Evolutionary conservation across 2,888 invertebrate species (phyloP), one percentile per base, ranked within the genome.

Genomic region (Luperina testacea): DNA sequence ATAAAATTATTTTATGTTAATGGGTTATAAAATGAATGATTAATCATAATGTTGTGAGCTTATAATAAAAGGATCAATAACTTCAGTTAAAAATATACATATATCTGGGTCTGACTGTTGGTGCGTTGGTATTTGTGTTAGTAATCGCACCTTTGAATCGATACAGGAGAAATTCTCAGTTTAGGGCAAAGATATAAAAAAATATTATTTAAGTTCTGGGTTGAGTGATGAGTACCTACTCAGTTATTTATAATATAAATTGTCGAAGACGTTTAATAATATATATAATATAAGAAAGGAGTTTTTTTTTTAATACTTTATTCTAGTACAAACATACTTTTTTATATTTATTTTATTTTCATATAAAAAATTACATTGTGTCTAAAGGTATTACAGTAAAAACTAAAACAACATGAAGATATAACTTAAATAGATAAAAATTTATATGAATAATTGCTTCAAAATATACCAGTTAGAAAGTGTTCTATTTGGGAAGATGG

Each of bases 1-100:
- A 74, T n/a, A 13, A 71, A 64, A 70, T 83, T 61, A 80, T 73
- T 80, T 80, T 80, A 83, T 77, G 87, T 71, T 77, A 75, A 83
- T 87, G 75, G 59, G 64, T 72, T 63, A 73, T 64, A 73, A 85
- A 77, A 77, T 73, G 15, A 81, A 81, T 81, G 27, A 65, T 48
- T 71, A 57, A 73, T 81, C 20, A 27, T 72, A 57, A 63, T 73
- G 6, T 76, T 38, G 63, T 27, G 48, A 38, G 38, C 51, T 72
- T 38, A 75, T 80, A 72, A 75, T 72, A 45, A 61, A 67, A n/a
- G n/a, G 20, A 67, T 59, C 61, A 57, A 73, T 81, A 70, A 61
- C 4, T 27, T 45, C 27, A 20, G 13, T 72, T 72, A 7, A 51
- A 51, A 20, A 51, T 20, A 9, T 32, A n/a, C n/a, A 4, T 9